These are phyloP conservation scores for Maylandia zebra DNA, from an alignment of 2,113 vertebrate species.

Conservation along the genomic window DNA sequence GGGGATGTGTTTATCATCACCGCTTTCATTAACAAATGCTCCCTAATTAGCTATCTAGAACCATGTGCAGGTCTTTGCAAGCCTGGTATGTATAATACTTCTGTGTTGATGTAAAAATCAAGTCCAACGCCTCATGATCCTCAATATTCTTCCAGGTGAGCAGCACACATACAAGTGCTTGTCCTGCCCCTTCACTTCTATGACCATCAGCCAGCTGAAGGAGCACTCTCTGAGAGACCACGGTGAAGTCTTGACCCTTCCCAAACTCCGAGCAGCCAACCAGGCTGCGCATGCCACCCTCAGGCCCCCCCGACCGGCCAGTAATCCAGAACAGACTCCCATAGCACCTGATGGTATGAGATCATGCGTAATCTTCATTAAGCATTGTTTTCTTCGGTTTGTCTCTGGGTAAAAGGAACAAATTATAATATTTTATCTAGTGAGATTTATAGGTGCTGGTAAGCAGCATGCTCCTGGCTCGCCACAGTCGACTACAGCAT, in stretches of 20 bases:
- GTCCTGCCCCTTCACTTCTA: slow-evolving; percentile 90
- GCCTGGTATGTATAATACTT: not conserved
- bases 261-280: slow-evolving; percentile 82
- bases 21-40: not conserved
- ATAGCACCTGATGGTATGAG: slow-evolving; percentile 47
- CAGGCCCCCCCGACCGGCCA: slow-evolving; percentile 49
- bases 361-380: not conserved
- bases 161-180: slow-evolving; percentile 96
- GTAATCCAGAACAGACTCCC: slow-evolving; percentile 24
- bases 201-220: slow-evolving; percentile 97
- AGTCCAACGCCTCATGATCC: not conserved
- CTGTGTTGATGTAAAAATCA: not conserved
- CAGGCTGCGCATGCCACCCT: slow-evolving; percentile 79
- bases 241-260: slow-evolving; percentile 88
- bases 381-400: not conserved
- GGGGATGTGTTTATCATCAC: not conserved
- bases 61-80: not conserved
- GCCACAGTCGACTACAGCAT: not conserved
- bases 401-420: not conserved
- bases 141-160: slow-evolving; percentile 75
- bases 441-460: not conserved
- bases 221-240: slow-evolving; percentile 93
- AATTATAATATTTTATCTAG: not conserved
- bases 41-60: not conserved
- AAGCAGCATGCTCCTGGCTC: not conserved